phyloP scores from a whole-genome alignment of 2,797 vertebrate genomes.

The Pseudochaenichthys georgianus region DNA sequence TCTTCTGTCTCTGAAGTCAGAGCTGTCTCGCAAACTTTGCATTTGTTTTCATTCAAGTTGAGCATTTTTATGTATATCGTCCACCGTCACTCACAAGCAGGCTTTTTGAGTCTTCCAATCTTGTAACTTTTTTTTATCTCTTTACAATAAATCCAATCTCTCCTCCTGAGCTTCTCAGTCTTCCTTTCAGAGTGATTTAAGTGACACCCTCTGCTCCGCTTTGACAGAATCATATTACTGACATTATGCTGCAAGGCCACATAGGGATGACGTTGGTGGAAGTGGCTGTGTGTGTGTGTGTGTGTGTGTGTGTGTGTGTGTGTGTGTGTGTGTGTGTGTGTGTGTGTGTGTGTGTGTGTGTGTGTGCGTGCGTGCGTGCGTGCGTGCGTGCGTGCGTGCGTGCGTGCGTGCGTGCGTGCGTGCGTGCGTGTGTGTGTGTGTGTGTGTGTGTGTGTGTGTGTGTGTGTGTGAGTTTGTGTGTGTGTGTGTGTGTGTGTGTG shows the following conservation, averaged over 20 bases:
- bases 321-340: too few species aligned
- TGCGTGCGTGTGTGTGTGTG: neutral
- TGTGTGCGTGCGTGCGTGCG: too few species aligned
- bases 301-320: too few species aligned
- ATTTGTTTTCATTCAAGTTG: neutral
- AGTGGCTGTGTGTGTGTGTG: too few species aligned
- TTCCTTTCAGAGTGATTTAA: conserved; percentile 53
- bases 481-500: neutral
- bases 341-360: too few species aligned
- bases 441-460: too few species aligned
- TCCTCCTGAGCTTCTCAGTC: conserved; percentile 25
- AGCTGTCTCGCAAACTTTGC: neutral
- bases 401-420: too few species aligned
- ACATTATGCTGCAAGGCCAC: conserved; percentile 36
- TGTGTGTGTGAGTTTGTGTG: too few species aligned
- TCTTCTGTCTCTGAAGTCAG: neutral
- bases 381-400: too few species aligned
- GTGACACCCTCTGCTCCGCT: conserved; percentile 36
- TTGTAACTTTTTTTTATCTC: conserved; percentile 36
- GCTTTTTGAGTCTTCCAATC: conserved; percentile 2
- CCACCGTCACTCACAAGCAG: too few species aligned
- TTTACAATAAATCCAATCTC: conserved; percentile 54
- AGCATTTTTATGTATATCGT: too few species aligned
- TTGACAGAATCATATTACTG: conserved; percentile 48
- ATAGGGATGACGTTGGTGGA: conserved; percentile 3